Evolutionary conservation across 2,113 vertebrate species (phyloP).

Genomic region (Anhinga rufa): DNA sequence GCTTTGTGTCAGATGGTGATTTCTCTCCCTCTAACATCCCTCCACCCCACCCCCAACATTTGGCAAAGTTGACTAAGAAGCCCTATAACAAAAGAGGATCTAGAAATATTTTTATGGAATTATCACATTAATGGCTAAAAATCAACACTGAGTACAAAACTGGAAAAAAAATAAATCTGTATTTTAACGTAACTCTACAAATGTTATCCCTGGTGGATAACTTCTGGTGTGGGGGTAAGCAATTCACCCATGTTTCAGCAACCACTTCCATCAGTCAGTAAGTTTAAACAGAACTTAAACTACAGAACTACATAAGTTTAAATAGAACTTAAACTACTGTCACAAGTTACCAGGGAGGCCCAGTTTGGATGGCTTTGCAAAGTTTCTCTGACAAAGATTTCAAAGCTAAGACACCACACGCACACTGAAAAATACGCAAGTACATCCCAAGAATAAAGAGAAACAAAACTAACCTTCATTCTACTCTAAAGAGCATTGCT

Average conservation of each 20-base stretch:
- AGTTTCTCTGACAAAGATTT: neutral
- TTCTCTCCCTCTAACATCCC: neutral
- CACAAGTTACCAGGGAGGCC: neutral
- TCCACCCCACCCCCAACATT: neutral
- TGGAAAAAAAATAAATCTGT: neutral
- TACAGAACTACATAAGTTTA: too few species aligned
- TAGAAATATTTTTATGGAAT: neutral
- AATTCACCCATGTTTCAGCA: neutral
- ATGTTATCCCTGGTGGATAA: neutral
- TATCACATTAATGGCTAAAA: neutral
- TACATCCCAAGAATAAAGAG: neutral
- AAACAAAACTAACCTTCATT: neutral
- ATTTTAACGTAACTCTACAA: neutral
- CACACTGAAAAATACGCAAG: neutral
- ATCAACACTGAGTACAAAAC: neutral
- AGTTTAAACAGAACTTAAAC: neutral
- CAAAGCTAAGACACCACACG: neutral
- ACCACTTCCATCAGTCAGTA: neutral
- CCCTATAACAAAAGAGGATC: neutral
- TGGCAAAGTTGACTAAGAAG: neutral
- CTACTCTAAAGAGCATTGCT: neutral
- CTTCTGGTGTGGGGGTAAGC: neutral
- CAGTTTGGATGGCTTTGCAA: neutral
- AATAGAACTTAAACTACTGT: too few species aligned
- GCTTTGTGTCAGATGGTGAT: neutral